Evolutionary conservation across 2,113 vertebrate species (phyloP).

Genomic region (Tyrannus savana): DNA sequence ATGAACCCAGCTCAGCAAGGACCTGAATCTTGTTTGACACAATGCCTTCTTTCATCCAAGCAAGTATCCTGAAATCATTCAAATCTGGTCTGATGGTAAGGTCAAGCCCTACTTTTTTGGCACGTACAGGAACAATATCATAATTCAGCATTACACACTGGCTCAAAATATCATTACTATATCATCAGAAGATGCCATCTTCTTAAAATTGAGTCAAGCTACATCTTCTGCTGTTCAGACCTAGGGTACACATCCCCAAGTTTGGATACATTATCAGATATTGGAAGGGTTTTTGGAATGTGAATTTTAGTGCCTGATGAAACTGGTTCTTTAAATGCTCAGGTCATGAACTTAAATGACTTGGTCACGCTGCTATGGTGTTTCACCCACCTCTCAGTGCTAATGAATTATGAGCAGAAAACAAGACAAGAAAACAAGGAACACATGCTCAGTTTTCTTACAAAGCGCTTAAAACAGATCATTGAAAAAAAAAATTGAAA

Average conservation of each 20-base stretch:
- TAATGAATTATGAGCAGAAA: neutral
- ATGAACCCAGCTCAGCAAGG: neutral
- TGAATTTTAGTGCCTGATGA: neutral
- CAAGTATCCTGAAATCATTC: neutral
- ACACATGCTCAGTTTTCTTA: neutral
- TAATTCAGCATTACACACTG: neutral
- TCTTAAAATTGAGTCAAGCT: neutral
- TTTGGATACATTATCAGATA: neutral
- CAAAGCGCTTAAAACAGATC: neutral
- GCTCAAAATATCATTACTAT: neutral
- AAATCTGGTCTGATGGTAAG: neutral
- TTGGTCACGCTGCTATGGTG: neutral
- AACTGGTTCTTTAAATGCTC: neutral
- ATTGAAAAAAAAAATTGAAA: neutral
- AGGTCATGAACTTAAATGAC: neutral
- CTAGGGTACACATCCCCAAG: neutral
- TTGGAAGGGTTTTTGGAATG: neutral
- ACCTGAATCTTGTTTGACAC: neutral
- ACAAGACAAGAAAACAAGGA: neutral
- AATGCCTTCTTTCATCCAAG: neutral
- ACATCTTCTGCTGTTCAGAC: neutral
- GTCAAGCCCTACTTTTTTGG: neutral
- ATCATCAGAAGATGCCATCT: neutral
- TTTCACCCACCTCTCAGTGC: neutral
- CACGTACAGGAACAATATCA: neutral